Evolutionary conservation across 2,797 vertebrate genomes (phyloP).

Genomic region (Ciconia nigra): DNA sequence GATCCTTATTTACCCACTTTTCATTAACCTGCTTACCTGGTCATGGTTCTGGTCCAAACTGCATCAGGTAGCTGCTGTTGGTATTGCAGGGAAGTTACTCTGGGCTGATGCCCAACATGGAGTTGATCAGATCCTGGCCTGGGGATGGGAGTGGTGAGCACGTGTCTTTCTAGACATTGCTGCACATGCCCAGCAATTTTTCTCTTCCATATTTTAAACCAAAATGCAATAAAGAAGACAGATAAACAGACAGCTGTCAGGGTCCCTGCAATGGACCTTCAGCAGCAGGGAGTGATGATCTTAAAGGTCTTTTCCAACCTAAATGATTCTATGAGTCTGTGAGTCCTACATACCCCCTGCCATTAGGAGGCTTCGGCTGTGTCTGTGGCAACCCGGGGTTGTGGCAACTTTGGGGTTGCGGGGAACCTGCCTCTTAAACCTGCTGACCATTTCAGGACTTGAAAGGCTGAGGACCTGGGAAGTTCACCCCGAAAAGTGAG

Average conservation of each 20-base stretch:
- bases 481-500: neutral
- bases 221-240: neutral
- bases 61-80: neutral
- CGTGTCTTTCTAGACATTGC: neutral
- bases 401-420: neutral
- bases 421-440: neutral
- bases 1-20: neutral
- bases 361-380: neutral
- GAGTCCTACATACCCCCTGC: fast-evolving
- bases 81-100: neutral
- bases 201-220: neutral
- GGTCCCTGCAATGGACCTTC: neutral
- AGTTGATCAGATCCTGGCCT: neutral
- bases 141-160: fast-evolving
- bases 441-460: neutral
- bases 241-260: neutral
- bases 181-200: neutral
- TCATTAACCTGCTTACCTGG: neutral
- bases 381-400: neutral
- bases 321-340: no score
- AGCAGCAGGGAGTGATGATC: neutral
- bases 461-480: neutral
- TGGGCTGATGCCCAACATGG: neutral
- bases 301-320: no score
- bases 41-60: neutral